These are phyloP conservation scores for Trichacis sp. DNA, from an alignment of 2,888 invertebrate species.

Conservation along the genomic window DNA sequence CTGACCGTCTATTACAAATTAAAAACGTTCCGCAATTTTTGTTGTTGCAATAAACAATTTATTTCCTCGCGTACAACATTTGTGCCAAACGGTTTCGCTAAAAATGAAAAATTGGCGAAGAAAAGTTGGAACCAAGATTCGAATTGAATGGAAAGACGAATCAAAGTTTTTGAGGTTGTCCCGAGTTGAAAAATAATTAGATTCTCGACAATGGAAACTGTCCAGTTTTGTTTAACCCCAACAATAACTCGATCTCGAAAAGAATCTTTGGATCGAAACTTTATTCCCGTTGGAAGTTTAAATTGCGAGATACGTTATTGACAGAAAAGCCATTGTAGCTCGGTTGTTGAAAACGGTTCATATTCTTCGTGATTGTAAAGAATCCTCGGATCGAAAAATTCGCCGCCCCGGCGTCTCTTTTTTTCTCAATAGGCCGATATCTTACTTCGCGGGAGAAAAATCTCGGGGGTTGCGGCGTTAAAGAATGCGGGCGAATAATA, in stretches of 20 bases:
- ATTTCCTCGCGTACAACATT: too few species aligned
- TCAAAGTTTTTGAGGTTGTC: too few species aligned
- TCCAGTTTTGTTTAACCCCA: conserved; percentile 1
- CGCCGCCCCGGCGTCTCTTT: conserved; percentile 30
- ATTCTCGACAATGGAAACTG: too few species aligned
- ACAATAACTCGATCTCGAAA: conserved; percentile 13
- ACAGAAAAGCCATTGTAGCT: conserved; percentile 35
- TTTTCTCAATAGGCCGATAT: conserved; percentile 30
- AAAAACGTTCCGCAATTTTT: too few species aligned
- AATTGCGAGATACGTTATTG: conserved; percentile 31
- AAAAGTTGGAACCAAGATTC: too few species aligned
- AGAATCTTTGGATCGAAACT: conserved; percentile 19
- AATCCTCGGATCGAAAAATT: conserved; percentile 36
- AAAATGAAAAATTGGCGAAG: too few species aligned
- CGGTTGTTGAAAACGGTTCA: conserved; percentile 33
- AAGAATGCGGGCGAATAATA: conserved; percentile 46
- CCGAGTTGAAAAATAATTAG: neutral
- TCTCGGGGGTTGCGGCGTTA: conserved; percentile 27
- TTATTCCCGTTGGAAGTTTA: conserved; percentile 17
- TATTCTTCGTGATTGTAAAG: conserved; percentile 35
- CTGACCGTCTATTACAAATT: too few species aligned
- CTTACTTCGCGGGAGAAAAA: conserved; percentile 26
- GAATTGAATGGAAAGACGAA: too few species aligned
- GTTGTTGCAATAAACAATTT: too few species aligned
- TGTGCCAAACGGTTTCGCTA: too few species aligned